These are phyloP conservation scores for Synanceia verrucosa DNA, from an alignment of 2,797 vertebrate species.

Conservation along the genomic window DNA sequence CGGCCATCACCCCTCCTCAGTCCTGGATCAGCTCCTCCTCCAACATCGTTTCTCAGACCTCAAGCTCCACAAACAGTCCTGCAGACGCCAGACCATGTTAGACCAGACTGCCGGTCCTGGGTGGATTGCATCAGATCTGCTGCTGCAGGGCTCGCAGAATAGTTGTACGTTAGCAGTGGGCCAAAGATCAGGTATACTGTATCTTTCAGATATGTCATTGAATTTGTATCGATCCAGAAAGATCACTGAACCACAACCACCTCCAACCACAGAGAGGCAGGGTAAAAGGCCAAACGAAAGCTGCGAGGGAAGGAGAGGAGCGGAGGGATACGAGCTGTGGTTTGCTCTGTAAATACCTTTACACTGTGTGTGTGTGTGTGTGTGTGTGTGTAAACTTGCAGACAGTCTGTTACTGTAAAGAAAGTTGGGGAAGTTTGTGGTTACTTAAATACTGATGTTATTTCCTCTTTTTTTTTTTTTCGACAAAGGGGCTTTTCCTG, in stretches of 20 bases:
- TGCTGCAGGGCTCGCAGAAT: slow-evolving; percentile 26
- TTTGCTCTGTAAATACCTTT: slow-evolving; percentile 49
- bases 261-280: slow-evolving; percentile 44
- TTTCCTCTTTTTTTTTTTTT: slow-evolving; percentile 27
- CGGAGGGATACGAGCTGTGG: slow-evolving; percentile 35
- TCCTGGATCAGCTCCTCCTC: slow-evolving; percentile 9
- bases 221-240: slow-evolving; percentile 69
- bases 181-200: slow-evolving; percentile 37
- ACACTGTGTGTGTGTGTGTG: slow-evolving; percentile 26
- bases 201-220: slow-evolving; percentile 60
- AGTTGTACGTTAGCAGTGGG: slow-evolving; percentile 13
- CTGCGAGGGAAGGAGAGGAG: slow-evolving; percentile 30
- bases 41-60: slow-evolving; percentile 5
- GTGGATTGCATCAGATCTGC: slow-evolving; percentile 47
- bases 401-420: background rate
- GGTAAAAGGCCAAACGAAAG: slow-evolving; percentile 53
- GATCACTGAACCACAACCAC: slow-evolving; percentile 44
- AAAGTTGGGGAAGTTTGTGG: slow-evolving; percentile 39
- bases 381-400: slow-evolving; percentile 2
- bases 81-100: slow-evolving; percentile 29
- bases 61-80: slow-evolving; percentile 1
- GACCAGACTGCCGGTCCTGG: slow-evolving; percentile 17
- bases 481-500: slow-evolving; percentile 47
- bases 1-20: background rate
- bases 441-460: slow-evolving; percentile 39